A percentile compares a stretch with the other conserved stretches of the same genome.
Evolutionary conservation across 2,797 vertebrate species (phyloP).

Genomic region (Sciurus vulgaris): DNA sequence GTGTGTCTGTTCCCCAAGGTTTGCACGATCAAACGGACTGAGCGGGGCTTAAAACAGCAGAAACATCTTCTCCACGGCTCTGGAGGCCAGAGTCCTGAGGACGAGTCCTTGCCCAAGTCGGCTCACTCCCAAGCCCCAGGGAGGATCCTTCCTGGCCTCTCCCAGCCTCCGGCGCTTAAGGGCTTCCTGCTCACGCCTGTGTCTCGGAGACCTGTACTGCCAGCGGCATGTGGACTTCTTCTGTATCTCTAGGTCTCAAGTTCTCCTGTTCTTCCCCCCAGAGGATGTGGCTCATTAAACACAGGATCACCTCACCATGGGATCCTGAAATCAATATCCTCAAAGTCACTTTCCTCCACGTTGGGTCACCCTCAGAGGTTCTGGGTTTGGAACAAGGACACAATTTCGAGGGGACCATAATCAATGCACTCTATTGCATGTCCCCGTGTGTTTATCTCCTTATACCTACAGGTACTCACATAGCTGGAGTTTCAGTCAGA

Average conservation of each 20-base stretch:
- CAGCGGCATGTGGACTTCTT: background rate
- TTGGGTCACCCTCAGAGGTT: background rate
- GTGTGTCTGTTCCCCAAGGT: background rate
- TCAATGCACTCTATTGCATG: background rate
- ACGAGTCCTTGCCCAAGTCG: rapidly evolving
- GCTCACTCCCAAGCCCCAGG: too few species aligned
- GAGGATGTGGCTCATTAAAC: background rate
- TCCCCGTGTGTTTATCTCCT: rapidly evolving
- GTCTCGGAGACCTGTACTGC: background rate
- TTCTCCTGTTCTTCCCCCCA: background rate
- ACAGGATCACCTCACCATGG: background rate
- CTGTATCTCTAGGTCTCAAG: background rate
- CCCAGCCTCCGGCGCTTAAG: rapidly evolving
- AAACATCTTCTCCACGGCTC: background rate
- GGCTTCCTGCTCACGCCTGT: rapidly evolving
- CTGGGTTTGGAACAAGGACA: background rate
- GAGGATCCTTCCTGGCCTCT: rapidly evolving
- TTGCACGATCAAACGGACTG: background rate
- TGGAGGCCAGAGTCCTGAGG: background rate
- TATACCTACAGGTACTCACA: background rate
- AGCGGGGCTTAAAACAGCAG: background rate
- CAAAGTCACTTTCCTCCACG: background rate
- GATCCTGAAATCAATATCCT: background rate
- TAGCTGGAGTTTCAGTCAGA: background rate
- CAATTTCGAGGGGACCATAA: background rate